Conservation (phyloP, 2,888 invertebrate species). For the Patella depressa region DNA sequence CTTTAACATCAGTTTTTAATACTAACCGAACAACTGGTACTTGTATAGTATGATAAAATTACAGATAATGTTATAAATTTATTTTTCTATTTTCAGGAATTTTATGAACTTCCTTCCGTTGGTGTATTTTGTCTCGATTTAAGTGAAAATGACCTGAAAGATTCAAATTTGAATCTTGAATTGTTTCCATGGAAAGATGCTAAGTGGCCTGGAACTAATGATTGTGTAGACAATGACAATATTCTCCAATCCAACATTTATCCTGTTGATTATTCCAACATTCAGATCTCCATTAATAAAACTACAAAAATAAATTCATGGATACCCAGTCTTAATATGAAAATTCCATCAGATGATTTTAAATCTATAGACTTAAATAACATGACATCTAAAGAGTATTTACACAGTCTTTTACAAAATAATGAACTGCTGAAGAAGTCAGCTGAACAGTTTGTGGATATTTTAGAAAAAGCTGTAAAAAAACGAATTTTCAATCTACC, state of each 20-base stretch:
- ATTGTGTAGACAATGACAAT: constrained; percentile 29
- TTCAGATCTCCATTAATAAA: neutral
- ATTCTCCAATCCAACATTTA: neutral
- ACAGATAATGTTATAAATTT: constrained; percentile 2
- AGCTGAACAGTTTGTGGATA: constrained; percentile 59
- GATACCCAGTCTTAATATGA: constrained; percentile 18
- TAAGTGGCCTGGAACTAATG: constrained; percentile 53
- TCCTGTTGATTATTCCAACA: neutral
- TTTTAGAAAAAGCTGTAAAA: constrained; percentile 63
- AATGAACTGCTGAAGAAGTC: constrained; percentile 35
- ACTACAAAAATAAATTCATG: neutral
- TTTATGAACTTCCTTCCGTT: constrained; percentile 64
- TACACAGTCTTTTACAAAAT: constrained; percentile 20
- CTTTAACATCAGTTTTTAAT: too few relatives aligned
- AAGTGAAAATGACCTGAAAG: constrained; percentile 9
- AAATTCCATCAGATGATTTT: constrained; percentile 1
- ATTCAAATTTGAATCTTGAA: constrained; percentile 2
- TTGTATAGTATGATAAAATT: constrained; percentile 11
- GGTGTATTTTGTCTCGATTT: constrained; percentile 70
- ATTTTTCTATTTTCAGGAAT: constrained; percentile 41
- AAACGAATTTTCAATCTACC: constrained; percentile 56
- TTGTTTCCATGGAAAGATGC: constrained; percentile 62
- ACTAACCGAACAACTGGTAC: neutral
- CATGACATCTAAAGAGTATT: constrained; percentile 14
- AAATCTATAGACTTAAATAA: neutral